Evolutionary conservation across 2,888 invertebrate genomes (phyloP), one percentile per base, ranked within the genome.

Genomic region (Chelonus formosanus): DNA sequence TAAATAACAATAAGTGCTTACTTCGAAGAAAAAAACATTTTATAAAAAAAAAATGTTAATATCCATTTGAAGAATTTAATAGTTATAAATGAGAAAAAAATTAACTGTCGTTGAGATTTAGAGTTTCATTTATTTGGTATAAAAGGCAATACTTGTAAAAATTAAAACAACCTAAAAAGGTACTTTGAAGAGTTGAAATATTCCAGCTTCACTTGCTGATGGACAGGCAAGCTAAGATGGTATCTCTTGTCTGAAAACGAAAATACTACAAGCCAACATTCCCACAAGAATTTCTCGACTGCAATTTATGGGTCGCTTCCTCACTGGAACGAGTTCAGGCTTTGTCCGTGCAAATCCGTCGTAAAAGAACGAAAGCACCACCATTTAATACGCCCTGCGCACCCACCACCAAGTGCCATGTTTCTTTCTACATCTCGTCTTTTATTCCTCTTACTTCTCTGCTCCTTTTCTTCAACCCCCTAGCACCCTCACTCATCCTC

Each of bases 261-360:
- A 57, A 57, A 57, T 40, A 44, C 44, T 43, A 45, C 52, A 52
- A 8, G 32, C 57, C 43, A 57, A 32, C n/a, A 45, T 57, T 57
- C 35, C 57, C 45, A 35, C 47, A 47, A 44, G 35, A 57, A 57
- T 57, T 57, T 57, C 60, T 57, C 63, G 60, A 35, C 10, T 50
- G 55, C 67, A 60, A 60, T 43, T 54, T 55, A 52, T 45, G 56
- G 56, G 63, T 54, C 63, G 57, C 54, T 61, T 65, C 63, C 57
- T 57, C 57, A 57, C 45, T 45, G 47, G 32, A 45, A 45, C 44
- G 59, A 57, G 64, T 65, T 62, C 40, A 47, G 36, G 67, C 70
- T 69, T 67, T 69, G 70, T 70, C 67, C 69, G 50, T 53, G 54
- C 44, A 65, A 69, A 69, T 70, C 67, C 63, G 61, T 67, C 69